A percentile compares a stretch with the other conserved stretches of the same genome.
Conservation (phyloP, 2,113 vertebrate genomes). For the Orthonyx spaldingii region DNA sequence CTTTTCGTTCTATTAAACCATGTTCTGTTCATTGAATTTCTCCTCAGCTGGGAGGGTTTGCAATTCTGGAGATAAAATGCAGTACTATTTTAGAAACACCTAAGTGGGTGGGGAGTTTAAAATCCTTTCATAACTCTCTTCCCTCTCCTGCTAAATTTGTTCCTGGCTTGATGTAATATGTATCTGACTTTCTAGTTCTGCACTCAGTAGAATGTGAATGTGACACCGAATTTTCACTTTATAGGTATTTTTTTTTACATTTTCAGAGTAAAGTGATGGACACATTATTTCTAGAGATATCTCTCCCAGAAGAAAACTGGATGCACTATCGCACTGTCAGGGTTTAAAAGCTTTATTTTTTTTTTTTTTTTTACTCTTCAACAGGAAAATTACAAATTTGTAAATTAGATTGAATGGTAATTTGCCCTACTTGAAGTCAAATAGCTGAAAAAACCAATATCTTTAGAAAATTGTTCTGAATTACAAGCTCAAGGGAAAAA, state of each 20-base stretch:
- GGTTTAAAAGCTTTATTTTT: rapidly evolving
- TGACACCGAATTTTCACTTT: background rate
- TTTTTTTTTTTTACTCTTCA: background rate
- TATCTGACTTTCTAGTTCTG: background rate
- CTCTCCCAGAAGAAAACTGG: background rate
- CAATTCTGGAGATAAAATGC: background rate
- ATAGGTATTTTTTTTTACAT: background rate
- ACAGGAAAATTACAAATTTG: background rate
- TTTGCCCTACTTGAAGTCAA: background rate
- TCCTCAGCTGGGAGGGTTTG: background rate
- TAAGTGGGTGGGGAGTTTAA: background rate
- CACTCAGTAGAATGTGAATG: background rate
- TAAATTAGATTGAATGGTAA: background rate
- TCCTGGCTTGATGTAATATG: background rate
- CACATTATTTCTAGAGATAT: background rate
- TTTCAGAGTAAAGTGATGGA: background rate
- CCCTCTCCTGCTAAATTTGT: background rate
- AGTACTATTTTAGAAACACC: background rate
- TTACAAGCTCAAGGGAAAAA: background rate
- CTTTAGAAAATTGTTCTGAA: background rate
- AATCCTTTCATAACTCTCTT: background rate
- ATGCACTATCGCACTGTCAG: background rate
- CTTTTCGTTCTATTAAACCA: background rate
- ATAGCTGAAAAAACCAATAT: background rate
- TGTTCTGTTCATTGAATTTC: background rate